A percentile compares a stretch with the other conserved stretches of the same genome.
Evolutionary conservation across 35 echinoderm and acorn worm species (phyloP).

Genomic region (Apostichopus californicus): DNA sequence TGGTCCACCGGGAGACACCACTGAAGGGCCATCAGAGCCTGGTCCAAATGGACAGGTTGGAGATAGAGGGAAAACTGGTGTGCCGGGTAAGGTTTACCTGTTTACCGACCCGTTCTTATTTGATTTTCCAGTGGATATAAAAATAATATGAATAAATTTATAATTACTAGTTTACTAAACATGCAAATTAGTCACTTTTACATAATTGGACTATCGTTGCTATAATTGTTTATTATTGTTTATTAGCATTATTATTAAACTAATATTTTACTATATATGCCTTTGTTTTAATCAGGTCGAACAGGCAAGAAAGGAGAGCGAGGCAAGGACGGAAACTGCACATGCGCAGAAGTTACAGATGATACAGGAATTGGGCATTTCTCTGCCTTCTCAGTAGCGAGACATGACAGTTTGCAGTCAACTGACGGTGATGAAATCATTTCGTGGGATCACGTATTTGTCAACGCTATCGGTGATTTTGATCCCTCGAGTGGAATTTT

Average conservation of each 20-base stretch:
- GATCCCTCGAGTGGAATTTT: conserved; percentile 74
- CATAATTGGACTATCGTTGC: no score
- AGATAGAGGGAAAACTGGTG: neutral
- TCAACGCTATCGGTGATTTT: conserved; percentile 70
- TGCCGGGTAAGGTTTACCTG: neutral
- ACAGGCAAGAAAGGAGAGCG: conserved; percentile 24
- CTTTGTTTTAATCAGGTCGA: neutral
- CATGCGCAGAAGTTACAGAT: conserved; percentile 43
- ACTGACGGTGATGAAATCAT: conserved; percentile 69
- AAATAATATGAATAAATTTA: no score
- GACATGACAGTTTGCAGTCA: conserved; percentile 64
- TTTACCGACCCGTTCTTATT: no score
- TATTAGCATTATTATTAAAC: no score
- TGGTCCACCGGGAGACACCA: conserved; percentile 34
- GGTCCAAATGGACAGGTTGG: neutral
- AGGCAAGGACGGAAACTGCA: conserved; percentile 23
- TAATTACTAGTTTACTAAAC: no score
- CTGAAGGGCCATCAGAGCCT: neutral
- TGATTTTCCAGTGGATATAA: no score
- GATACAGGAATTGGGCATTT: neutral
- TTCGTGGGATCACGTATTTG: conserved; percentile 76
- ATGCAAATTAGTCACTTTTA: no score
- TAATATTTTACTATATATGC: no score
- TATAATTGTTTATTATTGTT: no score
- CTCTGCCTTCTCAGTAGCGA: conserved; percentile 76